Conservation (phyloP, 2,888 invertebrate genomes). For the Epirrhoe alternata region DNA sequence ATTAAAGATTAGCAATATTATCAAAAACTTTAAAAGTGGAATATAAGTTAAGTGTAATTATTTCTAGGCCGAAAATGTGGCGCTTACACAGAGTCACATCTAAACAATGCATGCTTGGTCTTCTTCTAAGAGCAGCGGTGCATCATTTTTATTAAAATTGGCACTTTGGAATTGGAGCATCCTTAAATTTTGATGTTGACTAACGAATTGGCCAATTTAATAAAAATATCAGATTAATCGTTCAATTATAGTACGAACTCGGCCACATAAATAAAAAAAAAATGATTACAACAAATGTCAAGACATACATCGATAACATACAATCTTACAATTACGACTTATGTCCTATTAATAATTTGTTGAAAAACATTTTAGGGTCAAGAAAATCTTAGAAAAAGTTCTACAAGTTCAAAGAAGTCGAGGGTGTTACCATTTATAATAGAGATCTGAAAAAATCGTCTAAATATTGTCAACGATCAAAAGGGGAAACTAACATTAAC, state of each 20-base stretch:
- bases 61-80: slow-evolving; percentile 28
- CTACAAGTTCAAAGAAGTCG: slow-evolving; percentile 21
- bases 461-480: slow-evolving; percentile 52
- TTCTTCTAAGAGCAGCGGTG: neutral
- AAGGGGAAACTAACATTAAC: slow-evolving; percentile 59
- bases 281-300: slow-evolving; percentile 5
- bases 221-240: neutral
- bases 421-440: slow-evolving; percentile 23
- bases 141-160: slow-evolving; percentile 37
- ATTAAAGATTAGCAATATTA: slow-evolving; percentile 19
- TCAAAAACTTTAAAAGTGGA: slow-evolving; percentile 17
- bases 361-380: slow-evolving; percentile 17
- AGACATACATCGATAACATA: slow-evolving; percentile 11
- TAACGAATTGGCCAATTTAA: slow-evolving; percentile 13
- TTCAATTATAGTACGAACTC: neutral
- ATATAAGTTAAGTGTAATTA: slow-evolving; percentile 19
- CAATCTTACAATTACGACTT: slow-evolving; percentile 10
- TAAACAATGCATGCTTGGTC: slow-evolving; percentile 6
- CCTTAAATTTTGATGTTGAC: slow-evolving; percentile 31
- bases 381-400: slow-evolving; percentile 9
- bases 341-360: slow-evolving; percentile 5
- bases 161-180: slow-evolving; percentile 43
- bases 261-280: neutral
- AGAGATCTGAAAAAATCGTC: slow-evolving; percentile 34
- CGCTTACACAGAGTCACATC: slow-evolving; percentile 10